Evolutionary conservation across 2,797 vertebrate genomes (phyloP).

Genomic region (Acrossocheilus wenchowensis): DNA sequence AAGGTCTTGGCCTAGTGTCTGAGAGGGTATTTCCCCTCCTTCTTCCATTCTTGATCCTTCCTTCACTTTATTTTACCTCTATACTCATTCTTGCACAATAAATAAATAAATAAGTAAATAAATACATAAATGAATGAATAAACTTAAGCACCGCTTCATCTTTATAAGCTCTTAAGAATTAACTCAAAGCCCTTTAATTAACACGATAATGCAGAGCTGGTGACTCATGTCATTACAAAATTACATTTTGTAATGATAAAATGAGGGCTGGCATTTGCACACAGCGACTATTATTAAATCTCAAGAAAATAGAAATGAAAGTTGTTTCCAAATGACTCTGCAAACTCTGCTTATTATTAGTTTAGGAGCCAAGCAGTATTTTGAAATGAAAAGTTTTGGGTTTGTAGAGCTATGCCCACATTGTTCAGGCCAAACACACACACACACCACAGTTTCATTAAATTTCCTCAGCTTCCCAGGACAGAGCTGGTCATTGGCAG

Average conservation of each 20-base stretch:
- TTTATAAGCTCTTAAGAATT: background rate
- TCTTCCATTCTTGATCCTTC: constrained; percentile 17
- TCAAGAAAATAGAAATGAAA: constrained; percentile 6
- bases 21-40: constrained; percentile 63
- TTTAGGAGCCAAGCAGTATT: constrained; percentile 38
- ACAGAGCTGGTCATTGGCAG: constrained; percentile 63
- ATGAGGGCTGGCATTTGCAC: background rate
- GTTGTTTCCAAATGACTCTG: constrained; percentile 22
- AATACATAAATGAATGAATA: background rate
- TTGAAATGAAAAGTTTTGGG: constrained; percentile 35
- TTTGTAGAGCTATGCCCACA: constrained; percentile 49
- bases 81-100: background rate
- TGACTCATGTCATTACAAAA: background rate
- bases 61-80: background rate
- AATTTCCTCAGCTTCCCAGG: constrained; percentile 64
- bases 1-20: constrained; percentile 55
- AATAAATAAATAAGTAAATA: background rate
- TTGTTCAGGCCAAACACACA: constrained; percentile 58
- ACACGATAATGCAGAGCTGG: background rate
- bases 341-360: constrained; percentile 23
- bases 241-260: background rate
- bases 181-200: background rate
- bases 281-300: background rate
- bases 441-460: constrained; percentile 61
- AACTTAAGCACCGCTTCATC: background rate